Evolutionary conservation across 2,113 vertebrate species (phyloP), one percentile per base, ranked within the genome.

Genomic region (Coptodon bakossiorum): DNA sequence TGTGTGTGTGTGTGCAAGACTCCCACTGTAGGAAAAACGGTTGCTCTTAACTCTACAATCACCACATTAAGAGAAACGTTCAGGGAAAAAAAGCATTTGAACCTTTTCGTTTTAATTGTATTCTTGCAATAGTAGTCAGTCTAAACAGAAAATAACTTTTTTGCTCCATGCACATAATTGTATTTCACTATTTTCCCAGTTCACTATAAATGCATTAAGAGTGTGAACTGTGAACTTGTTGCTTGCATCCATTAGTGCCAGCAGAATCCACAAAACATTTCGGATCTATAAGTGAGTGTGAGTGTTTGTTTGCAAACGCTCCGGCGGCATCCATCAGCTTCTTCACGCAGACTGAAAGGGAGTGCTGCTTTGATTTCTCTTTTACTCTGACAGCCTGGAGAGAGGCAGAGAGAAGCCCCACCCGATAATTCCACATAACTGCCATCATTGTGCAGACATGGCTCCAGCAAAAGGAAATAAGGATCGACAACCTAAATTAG

Each of bases 161-260:
- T 10, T 78, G 43, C 71, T 82, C 71, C 24, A n/a, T n/a, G 52
- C 29, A 40, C 29, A 36, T 31, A 78, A 81, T 31, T 38, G 16
- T 0, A 43, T 38, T 84, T 76, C 38, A 6, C 40, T 59, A 66
- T 56, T 78, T 78, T 81, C 7, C 45, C 61, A 54, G n/a, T 85
- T 85, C 22, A 80, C 24, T 14, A 22, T 0, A 29, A 82, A 76
- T 24, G 38, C 10, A 48, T 78, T 19, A 85, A 59, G 80, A 86
- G 80, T 68, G 38, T 22, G 14, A 88, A 79, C 43, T 85, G 73
- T 87, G 59, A 93, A 90, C 91, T 89, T 94, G 93, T 94, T 94
- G 90, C 91, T 89, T 81, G 45, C 48, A 78, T 82, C 66, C 81
- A 86, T 89, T 84, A 87, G n/a, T 40, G 48, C 24, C 40, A 80